phyloP scores from a whole-genome alignment of 2,797 vertebrate species.

The Chelmon rostratus region DNA sequence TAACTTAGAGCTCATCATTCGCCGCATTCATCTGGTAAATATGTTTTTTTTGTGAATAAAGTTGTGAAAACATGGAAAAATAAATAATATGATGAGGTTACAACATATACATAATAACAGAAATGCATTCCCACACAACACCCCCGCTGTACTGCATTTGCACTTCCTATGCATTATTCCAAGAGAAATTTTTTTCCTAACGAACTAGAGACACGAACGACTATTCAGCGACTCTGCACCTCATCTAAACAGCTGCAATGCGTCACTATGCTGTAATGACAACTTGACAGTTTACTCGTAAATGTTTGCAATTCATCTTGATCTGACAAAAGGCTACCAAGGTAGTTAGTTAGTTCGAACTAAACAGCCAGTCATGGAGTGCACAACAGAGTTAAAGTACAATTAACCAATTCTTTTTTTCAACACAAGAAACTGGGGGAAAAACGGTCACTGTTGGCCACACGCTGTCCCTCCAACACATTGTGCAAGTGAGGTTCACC shows the following conservation, averaged over 20 bases:
- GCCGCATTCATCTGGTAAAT: slow-evolving; percentile 44
- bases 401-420: slow-evolving; percentile 23
- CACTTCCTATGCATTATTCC: slow-evolving; percentile 19
- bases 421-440: slow-evolving; percentile 6
- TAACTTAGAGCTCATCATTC: slow-evolving; percentile 36
- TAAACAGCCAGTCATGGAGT: slow-evolving; percentile 35
- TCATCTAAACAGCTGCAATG: slow-evolving; percentile 39
- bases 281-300: slow-evolving; percentile 26
- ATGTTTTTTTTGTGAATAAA: slow-evolving; percentile 51
- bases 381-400: slow-evolving; percentile 24
- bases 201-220: slow-evolving; percentile 23
- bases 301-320: slow-evolving; percentile 24
- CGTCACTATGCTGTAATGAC: slow-evolving; percentile 22
- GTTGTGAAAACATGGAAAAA: slow-evolving; percentile 60
- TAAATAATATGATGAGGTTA: slow-evolving; percentile 72
- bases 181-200: slow-evolving; percentile 21
- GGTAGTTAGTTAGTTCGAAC: slow-evolving; percentile 38
- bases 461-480: not conserved
- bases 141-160: not conserved
- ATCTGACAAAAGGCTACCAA: slow-evolving; percentile 39
- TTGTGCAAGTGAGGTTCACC: slow-evolving; percentile 23
- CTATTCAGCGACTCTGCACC: slow-evolving; percentile 3
- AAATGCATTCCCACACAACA: slow-evolving; percentile 47
- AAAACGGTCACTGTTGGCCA: slow-evolving; percentile 19
- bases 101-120: slow-evolving; percentile 71